phyloP scores from a whole-genome alignment of 2,888 invertebrate species.

The Ormyrus thymus region DNA sequence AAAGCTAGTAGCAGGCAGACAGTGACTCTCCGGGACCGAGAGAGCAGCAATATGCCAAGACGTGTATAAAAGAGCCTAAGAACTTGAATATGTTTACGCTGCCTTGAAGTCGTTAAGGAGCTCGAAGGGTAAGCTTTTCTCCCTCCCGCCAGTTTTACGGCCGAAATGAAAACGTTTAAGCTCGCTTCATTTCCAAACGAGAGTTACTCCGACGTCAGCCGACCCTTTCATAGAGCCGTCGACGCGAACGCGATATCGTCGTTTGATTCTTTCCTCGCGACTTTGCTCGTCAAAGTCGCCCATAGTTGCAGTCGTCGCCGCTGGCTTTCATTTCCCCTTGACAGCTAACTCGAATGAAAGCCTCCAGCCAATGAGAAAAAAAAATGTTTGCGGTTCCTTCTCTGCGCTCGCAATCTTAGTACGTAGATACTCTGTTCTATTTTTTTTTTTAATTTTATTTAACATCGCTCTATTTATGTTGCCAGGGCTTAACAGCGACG shows the following conservation, averaged over 20 bases:
- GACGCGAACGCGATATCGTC: constrained; percentile 14
- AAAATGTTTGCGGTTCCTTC: neutral
- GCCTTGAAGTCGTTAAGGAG: constrained; percentile 33
- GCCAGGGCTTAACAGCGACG: too few relatives aligned
- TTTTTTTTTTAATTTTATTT: too few relatives aligned
- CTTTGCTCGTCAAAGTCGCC: constrained; percentile 37
- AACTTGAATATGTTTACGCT: constrained; percentile 52
- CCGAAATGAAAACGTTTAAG: constrained; percentile 49
- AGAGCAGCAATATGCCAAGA: constrained; percentile 42
- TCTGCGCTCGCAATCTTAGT: too few relatives aligned
- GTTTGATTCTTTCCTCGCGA: constrained; percentile 38
- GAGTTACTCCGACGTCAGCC: neutral
- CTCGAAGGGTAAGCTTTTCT: neutral
- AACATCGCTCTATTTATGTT: too few relatives aligned
- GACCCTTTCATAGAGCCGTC: constrained; percentile 35
- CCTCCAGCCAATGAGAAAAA: constrained; percentile 10
- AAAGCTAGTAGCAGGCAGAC: too few relatives aligned
- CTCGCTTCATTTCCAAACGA: constrained; percentile 47
- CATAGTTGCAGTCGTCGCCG: neutral
- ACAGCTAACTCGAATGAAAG: constrained; percentile 43
- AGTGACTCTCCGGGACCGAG: neutral
- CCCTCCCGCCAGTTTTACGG: constrained; percentile 28
- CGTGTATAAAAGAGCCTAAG: constrained; percentile 30
- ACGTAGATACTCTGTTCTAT: too few relatives aligned
- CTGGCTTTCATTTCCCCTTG: constrained; percentile 43